These are phyloP conservation scores for Periophthalmus modestus DNA, from an alignment of 2,113 vertebrate genomes.

Conservation along the genomic window DNA sequence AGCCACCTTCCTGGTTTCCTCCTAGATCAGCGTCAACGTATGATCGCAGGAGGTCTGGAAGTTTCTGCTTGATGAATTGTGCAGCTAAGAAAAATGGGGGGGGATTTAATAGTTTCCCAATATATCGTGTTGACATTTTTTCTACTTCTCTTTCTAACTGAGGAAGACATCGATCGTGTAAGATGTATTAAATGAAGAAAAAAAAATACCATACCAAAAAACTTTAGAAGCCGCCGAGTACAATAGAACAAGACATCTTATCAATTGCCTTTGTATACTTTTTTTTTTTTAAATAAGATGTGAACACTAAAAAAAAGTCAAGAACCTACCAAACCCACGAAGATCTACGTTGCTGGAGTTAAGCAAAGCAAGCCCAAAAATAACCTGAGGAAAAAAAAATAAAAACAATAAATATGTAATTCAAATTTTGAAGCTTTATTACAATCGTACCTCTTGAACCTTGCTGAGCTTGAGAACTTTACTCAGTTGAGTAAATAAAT, in stretches of 20 bases:
- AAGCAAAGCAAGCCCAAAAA: constrained; percentile 96
- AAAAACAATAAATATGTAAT: neutral
- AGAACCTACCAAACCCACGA: constrained; percentile 90
- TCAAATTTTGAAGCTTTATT: neutral
- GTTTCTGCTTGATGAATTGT: constrained; percentile 99
- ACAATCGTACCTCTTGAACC: constrained; percentile 90
- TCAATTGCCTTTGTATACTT: no score
- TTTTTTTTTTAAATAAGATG: neutral
- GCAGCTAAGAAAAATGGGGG: constrained; percentile 71
- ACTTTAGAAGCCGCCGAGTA: no score
- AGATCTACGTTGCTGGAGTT: constrained; percentile 96
- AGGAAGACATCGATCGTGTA: no score
- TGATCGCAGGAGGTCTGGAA: constrained; percentile 96
- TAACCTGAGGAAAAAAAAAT: constrained; percentile 79
- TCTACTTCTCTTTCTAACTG: no score
- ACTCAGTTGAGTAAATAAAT: constrained; percentile 97
- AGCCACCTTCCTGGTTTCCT: constrained; percentile 99
- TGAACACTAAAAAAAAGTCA: neutral
- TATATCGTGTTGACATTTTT: no score
- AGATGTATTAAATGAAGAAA: no score
- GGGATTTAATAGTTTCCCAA: no score
- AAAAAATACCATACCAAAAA: no score
- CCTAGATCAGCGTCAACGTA: constrained; percentile 99
- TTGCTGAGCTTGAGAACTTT: constrained; percentile 99
- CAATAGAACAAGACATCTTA: no score